These are phyloP conservation scores for Hycleus phaleratus DNA, from an alignment of 1,140 invertebrate species.

Conservation along the genomic window DNA sequence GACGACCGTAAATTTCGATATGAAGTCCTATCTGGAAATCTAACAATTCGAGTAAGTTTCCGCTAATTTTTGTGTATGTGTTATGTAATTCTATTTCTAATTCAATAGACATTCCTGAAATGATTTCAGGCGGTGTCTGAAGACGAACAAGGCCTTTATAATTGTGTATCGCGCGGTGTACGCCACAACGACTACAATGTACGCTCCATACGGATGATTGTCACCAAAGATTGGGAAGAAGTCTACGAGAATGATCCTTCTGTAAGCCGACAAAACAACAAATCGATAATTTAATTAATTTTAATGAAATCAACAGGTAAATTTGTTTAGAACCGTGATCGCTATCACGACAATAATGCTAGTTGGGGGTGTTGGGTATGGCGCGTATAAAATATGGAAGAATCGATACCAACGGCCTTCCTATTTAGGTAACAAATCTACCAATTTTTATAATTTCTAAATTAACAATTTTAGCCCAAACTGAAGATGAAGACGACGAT, in stretches of 20 bases:
- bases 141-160: constrained; percentile 23
- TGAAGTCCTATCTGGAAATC: constrained; percentile 22
- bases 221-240: constrained; percentile 19
- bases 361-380: constrained; percentile 15
- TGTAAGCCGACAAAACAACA: constrained; percentile 6
- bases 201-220: constrained; percentile 14
- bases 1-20: constrained; percentile 20
- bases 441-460: not conserved
- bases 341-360: constrained; percentile 17
- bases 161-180: constrained; percentile 22
- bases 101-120: not conserved
- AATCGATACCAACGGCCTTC: constrained; percentile 18
- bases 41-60: constrained; percentile 22
- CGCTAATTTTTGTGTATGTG: too few species aligned
- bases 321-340: constrained; percentile 12
- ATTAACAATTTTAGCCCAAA: constrained; percentile 5
- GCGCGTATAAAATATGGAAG: constrained; percentile 20
- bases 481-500: constrained; percentile 24
- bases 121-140: constrained; percentile 23
- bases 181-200: constrained; percentile 17
- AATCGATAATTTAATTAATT: not conserved
- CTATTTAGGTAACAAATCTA: constrained; percentile 15
- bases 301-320: constrained; percentile 9
- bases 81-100: too few species aligned
- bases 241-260: constrained; percentile 21